These are phyloP conservation scores for Prionailurus bengalensis DNA, from an alignment of 2,113 vertebrate species.

Conservation along the genomic window DNA sequence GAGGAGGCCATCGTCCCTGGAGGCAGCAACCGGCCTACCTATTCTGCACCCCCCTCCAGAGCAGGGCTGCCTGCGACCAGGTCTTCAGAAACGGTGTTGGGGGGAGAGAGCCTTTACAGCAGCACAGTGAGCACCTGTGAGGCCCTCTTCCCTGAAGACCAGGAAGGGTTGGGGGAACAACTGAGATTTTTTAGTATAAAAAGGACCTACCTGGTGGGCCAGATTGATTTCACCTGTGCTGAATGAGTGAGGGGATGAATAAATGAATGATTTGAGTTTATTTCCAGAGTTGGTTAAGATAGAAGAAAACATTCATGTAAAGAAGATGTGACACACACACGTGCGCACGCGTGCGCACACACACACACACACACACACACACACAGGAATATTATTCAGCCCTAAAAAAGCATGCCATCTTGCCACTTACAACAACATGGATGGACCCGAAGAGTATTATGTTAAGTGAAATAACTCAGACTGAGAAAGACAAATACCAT, in stretches of 20 bases:
- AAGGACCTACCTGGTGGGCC: background rate
- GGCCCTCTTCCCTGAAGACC: background rate
- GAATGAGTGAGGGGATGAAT: background rate
- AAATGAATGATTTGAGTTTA: background rate
- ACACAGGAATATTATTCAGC: background rate
- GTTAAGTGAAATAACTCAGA: background rate
- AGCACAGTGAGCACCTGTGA: background rate
- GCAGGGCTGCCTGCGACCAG: background rate
- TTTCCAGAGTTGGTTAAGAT: conserved; percentile 41
- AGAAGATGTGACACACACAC: background rate
- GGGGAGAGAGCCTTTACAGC: background rate
- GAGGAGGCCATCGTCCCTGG: background rate
- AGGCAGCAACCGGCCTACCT: background rate
- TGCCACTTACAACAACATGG: background rate
- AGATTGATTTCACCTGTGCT: background rate
- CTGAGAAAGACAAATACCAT: background rate
- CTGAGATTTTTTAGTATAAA: background rate
- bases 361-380: background rate
- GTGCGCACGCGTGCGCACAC: rapidly evolving
- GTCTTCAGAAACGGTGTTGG: background rate
- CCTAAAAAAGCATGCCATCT: background rate
- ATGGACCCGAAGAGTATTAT: background rate
- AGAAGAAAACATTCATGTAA: background rate
- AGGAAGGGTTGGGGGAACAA: background rate
- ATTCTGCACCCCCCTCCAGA: background rate